These are phyloP conservation scores for Chlorodrepanis virens DNA, from an alignment of 2,113 vertebrate genomes.

Conservation along the genomic window DNA sequence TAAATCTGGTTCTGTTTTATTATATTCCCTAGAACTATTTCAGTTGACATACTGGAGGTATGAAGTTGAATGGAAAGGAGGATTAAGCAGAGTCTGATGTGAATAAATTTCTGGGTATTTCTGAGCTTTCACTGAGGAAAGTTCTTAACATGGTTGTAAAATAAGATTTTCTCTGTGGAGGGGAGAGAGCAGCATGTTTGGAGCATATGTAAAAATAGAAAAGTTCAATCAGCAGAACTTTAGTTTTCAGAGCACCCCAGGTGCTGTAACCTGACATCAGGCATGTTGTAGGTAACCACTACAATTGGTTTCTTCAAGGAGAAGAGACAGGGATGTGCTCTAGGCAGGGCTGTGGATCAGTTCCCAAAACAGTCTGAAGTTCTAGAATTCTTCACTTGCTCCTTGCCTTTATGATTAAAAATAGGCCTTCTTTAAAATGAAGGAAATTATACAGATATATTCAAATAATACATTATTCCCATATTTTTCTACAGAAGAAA, in stretches of 20 bases:
- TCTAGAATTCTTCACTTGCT: background rate
- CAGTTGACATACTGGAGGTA: background rate
- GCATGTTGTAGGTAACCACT: background rate
- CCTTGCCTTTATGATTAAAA: background rate
- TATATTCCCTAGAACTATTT: background rate
- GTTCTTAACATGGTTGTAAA: background rate
- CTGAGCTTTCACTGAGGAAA: background rate
- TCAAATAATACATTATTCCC: background rate
- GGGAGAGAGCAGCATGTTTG: background rate
- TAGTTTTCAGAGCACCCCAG: background rate
- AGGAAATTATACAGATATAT: background rate
- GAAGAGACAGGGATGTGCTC: background rate
- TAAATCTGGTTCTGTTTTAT: background rate
- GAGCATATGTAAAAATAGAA: background rate
- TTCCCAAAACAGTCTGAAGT: background rate
- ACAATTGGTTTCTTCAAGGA: background rate
- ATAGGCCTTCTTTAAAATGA: background rate
- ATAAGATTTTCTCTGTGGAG: background rate
- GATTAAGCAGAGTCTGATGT: background rate
- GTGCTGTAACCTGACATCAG: background rate
- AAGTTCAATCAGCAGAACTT: background rate
- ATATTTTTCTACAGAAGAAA: background rate
- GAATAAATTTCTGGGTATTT: background rate
- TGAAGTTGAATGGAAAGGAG: background rate
- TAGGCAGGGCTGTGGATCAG: background rate